A percentile compares a stretch with the other conserved stretches of the same genome.
phyloP scores from a whole-genome alignment of 2,797 vertebrate genomes.

The Aeoliscus strigatus region DNA sequence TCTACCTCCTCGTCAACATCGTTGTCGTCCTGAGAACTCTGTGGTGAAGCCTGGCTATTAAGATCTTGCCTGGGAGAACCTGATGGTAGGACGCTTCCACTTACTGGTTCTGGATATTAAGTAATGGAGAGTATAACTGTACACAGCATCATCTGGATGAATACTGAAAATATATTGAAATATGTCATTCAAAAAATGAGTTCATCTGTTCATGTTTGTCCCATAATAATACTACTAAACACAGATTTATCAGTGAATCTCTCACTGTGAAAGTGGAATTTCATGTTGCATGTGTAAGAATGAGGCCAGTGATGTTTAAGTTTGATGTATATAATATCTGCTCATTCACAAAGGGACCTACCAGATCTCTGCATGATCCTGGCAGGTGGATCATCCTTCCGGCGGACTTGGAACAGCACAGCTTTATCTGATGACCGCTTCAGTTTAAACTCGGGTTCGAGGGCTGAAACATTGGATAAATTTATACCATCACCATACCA shows the following conservation, averaged over 20 bases:
- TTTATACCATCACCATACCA: background rate
- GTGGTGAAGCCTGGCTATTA: conserved; percentile 30
- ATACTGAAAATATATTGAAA: no score
- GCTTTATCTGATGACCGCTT: conserved; percentile 76
- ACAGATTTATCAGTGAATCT: no score
- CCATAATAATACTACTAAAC: no score
- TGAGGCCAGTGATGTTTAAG: no score
- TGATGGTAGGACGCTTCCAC: conserved; percentile 7
- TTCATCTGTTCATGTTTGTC: no score
- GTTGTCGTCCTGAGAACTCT: conserved; percentile 1
- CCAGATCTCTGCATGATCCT: conserved; percentile 38
- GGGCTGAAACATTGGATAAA: conserved; percentile 34
- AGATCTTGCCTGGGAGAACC: conserved; percentile 26
- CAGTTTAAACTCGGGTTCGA: conserved; percentile 74
- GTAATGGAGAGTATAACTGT: no score
- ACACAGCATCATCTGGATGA: no score
- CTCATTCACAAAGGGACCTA: conserved; percentile 12
- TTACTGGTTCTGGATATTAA: conserved; percentile 10
- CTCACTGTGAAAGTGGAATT: no score
- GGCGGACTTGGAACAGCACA: conserved; percentile 78
- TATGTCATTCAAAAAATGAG: no score
- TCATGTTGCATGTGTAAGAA: no score
- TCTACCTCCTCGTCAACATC: conserved; percentile 11
- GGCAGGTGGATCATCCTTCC: conserved; percentile 54
- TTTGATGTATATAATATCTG: no score